Percentiles rank a stretch among this genome's conserved stretches.
Evolutionary conservation across 2,113 vertebrate genomes (phyloP).

Genomic region (Lontra canadensis): DNA sequence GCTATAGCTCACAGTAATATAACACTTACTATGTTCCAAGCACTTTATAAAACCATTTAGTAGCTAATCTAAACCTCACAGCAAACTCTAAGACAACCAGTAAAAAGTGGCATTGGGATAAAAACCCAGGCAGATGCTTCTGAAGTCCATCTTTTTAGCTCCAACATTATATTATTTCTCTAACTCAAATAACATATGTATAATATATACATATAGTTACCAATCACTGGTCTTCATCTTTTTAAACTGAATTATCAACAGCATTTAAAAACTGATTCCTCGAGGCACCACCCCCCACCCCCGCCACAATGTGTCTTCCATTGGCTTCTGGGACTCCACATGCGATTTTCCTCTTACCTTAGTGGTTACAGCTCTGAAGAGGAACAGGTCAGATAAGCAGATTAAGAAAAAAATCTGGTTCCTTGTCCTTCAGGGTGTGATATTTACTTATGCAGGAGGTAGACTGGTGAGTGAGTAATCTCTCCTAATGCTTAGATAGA

Average conservation of each 20-base stretch:
- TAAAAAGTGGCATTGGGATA: background rate
- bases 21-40: background rate
- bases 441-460: background rate
- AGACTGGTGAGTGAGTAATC: background rate
- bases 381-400: background rate
- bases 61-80: background rate
- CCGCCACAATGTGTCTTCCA: background rate
- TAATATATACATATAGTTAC: background rate
- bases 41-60: background rate
- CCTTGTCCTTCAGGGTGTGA: background rate
- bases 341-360: background rate
- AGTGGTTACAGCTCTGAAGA: background rate
- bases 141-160: rapidly evolving
- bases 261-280: background rate
- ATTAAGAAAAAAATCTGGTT: background rate
- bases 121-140: background rate
- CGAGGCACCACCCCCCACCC: no score
- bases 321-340: background rate
- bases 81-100: background rate
- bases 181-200: background rate
- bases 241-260: background rate
- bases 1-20: background rate
- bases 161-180: rapidly evolving
- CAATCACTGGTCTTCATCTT: background rate
- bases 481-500: background rate